phyloP scores from a whole-genome alignment of 1,140 invertebrate genomes.

The Zaprionus kolodkinae region DNA sequence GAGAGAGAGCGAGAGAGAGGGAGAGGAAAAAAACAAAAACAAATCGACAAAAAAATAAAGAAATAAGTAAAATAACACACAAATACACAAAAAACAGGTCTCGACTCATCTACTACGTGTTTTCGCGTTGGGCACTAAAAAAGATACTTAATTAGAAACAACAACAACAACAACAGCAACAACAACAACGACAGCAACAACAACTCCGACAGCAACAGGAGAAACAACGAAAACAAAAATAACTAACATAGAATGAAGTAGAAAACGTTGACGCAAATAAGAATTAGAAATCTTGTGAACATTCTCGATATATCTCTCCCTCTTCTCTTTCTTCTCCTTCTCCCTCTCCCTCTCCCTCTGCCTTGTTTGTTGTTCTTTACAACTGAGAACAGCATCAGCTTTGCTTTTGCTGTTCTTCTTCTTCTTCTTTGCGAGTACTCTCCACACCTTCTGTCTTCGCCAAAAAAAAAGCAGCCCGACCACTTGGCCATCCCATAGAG shows the following conservation, averaged over 20 bases:
- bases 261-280: conserved; percentile 7
- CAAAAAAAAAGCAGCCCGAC: neutral
- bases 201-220: neutral
- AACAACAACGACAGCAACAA: neutral
- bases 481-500: neutral
- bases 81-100: conserved; percentile 13
- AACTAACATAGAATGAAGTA: neutral
- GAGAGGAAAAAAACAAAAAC: neutral
- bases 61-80: conserved; percentile 8
- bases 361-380: too few species aligned
- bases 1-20: neutral
- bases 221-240: conserved; percentile 4
- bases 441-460: too few species aligned
- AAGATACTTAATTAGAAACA: conserved; percentile 6
- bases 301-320: neutral
- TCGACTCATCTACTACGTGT: conserved; percentile 9
- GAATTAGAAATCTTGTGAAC: conserved; percentile 12
- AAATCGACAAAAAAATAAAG: neutral
- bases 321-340: neutral
- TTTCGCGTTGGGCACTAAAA: conserved; percentile 5
- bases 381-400: neutral
- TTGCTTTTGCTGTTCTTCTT: neutral
- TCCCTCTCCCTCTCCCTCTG: neutral
- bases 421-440: too few species aligned
- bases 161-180: neutral